These are phyloP conservation scores for Anguilla pacifica DNA, from an alignment of 2,797 vertebrate species.

Conservation along the genomic window DNA sequence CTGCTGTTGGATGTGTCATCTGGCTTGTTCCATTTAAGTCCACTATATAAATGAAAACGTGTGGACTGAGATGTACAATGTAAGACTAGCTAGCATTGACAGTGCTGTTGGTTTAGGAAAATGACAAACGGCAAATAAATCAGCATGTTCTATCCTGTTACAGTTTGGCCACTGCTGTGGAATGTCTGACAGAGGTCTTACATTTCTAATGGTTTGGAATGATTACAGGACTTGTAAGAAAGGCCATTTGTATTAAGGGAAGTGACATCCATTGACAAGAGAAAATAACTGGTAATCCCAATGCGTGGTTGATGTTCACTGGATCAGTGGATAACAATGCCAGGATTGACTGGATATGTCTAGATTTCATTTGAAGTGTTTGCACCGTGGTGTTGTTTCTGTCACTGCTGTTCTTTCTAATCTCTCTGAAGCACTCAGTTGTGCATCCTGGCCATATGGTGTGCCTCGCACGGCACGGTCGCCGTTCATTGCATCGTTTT, in stretches of 20 bases:
- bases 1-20: neutral
- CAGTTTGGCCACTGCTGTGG: neutral
- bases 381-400: neutral
- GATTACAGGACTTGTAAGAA: neutral
- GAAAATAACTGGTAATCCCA: neutral
- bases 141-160: neutral
- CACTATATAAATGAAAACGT: neutral
- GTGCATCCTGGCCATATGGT: conserved; percentile 33
- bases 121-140: neutral
- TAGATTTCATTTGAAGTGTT: neutral
- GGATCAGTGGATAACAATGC: neutral
- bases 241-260: neutral
- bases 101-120: neutral
- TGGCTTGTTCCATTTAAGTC: neutral
- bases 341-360: neutral
- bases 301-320: neutral
- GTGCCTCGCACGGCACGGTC: conserved; percentile 1
- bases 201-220: neutral
- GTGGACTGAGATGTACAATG: neutral
- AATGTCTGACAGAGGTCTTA: neutral
- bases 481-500: conserved; percentile 13
- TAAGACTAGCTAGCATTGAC: neutral
- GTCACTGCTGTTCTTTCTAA: conserved; percentile 18
- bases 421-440: conserved; percentile 26
- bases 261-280: neutral